Base-by-base conservation (phyloP, 2,888 invertebrate species). In the Cosmorhoe ocellata region DNA sequence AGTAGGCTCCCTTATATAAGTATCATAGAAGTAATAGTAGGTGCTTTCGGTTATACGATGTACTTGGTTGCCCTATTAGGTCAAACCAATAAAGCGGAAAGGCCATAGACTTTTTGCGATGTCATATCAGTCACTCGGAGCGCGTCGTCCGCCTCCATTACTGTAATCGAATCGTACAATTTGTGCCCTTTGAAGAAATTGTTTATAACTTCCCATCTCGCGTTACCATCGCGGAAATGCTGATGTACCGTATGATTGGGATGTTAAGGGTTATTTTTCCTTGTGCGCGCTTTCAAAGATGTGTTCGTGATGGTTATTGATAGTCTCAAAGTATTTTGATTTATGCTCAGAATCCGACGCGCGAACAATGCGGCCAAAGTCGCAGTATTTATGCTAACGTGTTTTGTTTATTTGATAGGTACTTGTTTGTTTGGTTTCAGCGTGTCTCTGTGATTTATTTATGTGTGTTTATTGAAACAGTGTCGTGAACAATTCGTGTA, bases 121-220 rank as follows among this genome's bases (percentile, higher is more conserved):
- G 27, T 49, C 46, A 47, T 47, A 51, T 50, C 53, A 58, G 45
- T 51, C 45, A 51, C 32, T 42, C 12, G 48, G 40, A 48, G 58
- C 63, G 55, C 57, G 65, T 67, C 63, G 50, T 24, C 22, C 46
- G 50, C 13, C 45, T 55, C 76, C 78, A 77, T 79, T 77, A 75
- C 71, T 66, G 71, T 74, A 76, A 80, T 78, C 74, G 79, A 77
- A 77, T 72, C 61, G 67, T 66, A 69, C 76, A 70, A 77, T 79
- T 80, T 77, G 79, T 79, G 74, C 70, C 71, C 67, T 69, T 71
- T 70, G 65, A 70, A 75, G 71, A 77, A 74, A 78, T 76, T 77
- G 73, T 79, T 78, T 74, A 74, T 74, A 71, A 65, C 61, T 61
- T 51, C 51, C 63, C 68, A 63, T 43, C n/a, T 22, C n/a, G 8